Evolutionary conservation across 92 coral and sea anemone species (phyloP), one percentile per base, ranked within the genome.

Genomic region (Porites evermanni): DNA sequence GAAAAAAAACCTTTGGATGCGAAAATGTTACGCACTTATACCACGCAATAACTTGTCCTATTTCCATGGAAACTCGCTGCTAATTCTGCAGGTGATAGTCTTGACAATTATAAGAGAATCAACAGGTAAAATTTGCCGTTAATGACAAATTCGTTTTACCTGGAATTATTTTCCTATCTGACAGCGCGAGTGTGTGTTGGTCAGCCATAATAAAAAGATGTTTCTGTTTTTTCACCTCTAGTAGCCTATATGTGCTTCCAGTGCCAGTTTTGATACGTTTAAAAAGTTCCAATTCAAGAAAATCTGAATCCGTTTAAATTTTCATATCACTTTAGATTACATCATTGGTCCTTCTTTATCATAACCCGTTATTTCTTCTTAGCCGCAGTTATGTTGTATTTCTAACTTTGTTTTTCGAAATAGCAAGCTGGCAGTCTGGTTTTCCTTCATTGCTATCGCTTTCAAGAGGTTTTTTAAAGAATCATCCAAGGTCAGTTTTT

Each of bases 261-360:
- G 47, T 4, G 47, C 47, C 47, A 38, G 47, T 38, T 38, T 38
- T 38, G 47, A 38, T 38, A 38, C 4, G 47, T 38, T 38, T 38
- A 38, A 38, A 38, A 38, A 38, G 6, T 38, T 38, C 47, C 47
- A 38, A 38, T 38, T 38, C 47, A 38, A 38, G 47, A 38, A 60
- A 21, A 23, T 11, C 12, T 67, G n/a, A 24, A 67, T 14, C 16
- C 26, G 24, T 8, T 73, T 18, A 73, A 73, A 73, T 73, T 64
- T 79, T 79, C 21, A 79, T 78, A 26, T 63, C 8, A 64, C 11
- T 21, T 16, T 16, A 17, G 47, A 79, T 79, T 64, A 79, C 72
- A 11, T 79, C 72, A 79, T 69, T 5, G 47, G 6, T 38, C 47
- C 47, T 0, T 2, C 20, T 9, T 23, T 2, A 0, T 19, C 60